Evolutionary conservation across 2,888 invertebrate genomes (phyloP).

Genomic region (Ophion obscuratus): DNA sequence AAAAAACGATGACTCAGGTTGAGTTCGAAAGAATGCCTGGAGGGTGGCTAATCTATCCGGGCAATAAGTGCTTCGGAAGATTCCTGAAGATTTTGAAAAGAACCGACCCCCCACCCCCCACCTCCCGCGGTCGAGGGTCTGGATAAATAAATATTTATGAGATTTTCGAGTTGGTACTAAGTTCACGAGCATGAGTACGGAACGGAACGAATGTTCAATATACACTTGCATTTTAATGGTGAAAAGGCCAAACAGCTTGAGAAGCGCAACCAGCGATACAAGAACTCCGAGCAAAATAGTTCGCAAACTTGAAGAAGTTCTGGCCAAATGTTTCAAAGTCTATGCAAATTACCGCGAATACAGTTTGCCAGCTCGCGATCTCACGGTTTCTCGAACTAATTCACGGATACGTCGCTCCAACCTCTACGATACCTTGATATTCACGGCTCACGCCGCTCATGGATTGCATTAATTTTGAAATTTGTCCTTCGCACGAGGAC

Average conservation of each 20-base stretch:
- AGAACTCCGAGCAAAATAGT: conserved; percentile 22
- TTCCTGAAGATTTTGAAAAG: not conserved
- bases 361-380: conserved; percentile 3
- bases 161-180: conserved; percentile 30
- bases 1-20: conserved; percentile 24
- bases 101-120: not conserved
- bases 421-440: conserved; percentile 1
- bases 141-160: conserved; percentile 45
- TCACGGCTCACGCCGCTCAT: not conserved
- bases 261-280: conserved; percentile 11
- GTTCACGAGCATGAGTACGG: conserved; percentile 24
- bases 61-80: conserved; percentile 27
- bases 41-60: conserved; percentile 9
- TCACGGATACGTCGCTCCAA: not conserved
- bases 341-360: conserved; percentile 37
- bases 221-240: not conserved
- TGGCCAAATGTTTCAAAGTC: conserved; percentile 26
- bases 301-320: conserved; percentile 30
- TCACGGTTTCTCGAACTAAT: conserved; percentile 12
- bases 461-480: not conserved
- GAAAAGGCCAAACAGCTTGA: not conserved
- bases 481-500: not conserved
- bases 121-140: not conserved
- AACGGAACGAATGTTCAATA: not conserved
- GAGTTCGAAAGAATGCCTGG: not conserved